A percentile compares a stretch with the other conserved stretches of the same genome.
These are phyloP conservation scores for Leucophenga maculata DNA, from an alignment of 2,888 invertebrate species.

Conservation along the genomic window DNA sequence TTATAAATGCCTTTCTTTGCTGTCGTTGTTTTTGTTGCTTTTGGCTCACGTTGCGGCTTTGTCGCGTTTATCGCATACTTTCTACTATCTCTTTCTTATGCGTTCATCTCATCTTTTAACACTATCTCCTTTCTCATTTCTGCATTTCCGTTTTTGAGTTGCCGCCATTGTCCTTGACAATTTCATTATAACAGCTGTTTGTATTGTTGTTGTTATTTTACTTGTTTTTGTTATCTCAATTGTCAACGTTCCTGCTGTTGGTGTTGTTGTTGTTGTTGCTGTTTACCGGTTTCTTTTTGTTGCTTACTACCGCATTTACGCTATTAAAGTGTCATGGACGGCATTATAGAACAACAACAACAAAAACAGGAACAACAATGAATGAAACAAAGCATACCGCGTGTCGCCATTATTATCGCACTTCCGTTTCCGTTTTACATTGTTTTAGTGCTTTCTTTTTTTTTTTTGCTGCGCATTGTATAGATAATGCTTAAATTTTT, in stretches of 20 bases:
- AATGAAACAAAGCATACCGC: constrained; percentile 8
- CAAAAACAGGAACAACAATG: constrained; percentile 3
- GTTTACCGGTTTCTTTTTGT: constrained; percentile 40
- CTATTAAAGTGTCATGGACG: constrained; percentile 61
- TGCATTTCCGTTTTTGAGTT: constrained; percentile 52
- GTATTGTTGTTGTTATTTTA: constrained; percentile 31
- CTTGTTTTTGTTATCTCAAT: constrained; percentile 12
- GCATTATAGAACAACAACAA: constrained; percentile 10
- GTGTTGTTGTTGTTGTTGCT: constrained; percentile 40
- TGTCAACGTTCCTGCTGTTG: constrained; percentile 45
- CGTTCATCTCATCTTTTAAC: neutral
- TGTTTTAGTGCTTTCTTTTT: too few relatives aligned
- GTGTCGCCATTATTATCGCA: constrained; percentile 31
- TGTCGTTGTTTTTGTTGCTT: constrained; percentile 7
- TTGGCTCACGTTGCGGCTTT: constrained; percentile 9
- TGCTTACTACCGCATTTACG: constrained; percentile 65
- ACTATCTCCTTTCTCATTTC: neutral
- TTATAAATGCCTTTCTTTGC: constrained; percentile 22
- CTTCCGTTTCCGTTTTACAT: constrained; percentile 24
- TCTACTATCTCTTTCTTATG: neutral
- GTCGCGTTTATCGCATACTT: neutral
- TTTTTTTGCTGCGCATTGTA: neutral
- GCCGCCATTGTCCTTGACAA: constrained; percentile 62
- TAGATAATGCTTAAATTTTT: constrained; percentile 10
- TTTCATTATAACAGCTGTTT: constrained; percentile 62